phyloP scores from a whole-genome alignment of 2,113 vertebrate species.

The Turnix velox region DNA sequence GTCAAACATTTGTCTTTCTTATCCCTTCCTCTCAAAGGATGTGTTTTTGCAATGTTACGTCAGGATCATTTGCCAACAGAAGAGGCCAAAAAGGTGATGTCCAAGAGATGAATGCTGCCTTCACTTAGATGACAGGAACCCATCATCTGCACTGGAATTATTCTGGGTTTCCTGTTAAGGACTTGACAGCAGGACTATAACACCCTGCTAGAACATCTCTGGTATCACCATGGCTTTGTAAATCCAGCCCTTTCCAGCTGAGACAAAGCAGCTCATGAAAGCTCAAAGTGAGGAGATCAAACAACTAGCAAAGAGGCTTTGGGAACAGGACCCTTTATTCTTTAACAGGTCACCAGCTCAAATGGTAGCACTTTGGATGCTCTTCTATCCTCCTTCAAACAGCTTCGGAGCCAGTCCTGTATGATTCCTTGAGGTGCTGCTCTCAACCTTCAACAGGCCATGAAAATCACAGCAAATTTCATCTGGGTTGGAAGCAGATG shows the following conservation, averaged over 20 bases:
- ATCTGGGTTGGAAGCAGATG: conserved; percentile 11
- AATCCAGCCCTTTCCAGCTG: background rate
- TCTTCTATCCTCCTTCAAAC: background rate
- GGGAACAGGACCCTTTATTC: background rate
- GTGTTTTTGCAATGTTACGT: conserved; percentile 25
- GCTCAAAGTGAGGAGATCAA: background rate
- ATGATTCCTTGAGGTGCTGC: background rate
- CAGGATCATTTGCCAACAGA: conserved; percentile 37
- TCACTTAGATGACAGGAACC: background rate
- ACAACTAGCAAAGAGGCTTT: background rate
- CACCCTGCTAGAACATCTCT: background rate
- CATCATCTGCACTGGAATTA: background rate
- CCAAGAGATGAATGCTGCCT: background rate
- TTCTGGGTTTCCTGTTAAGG: background rate
- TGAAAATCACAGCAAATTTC: conserved; percentile 26
- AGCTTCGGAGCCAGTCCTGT: background rate
- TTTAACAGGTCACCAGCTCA: background rate
- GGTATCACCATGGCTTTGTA: background rate
- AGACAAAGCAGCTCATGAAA: background rate
- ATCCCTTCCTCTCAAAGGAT: conserved; percentile 32
- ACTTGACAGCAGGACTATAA: background rate
- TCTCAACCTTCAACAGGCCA: background rate
- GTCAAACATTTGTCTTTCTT: conserved; percentile 60
- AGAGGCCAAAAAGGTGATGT: conserved; percentile 16
- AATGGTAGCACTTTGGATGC: background rate